Evolutionary conservation across 92 coral and sea anemone species (phyloP).

Genomic region (Zoanthus gigantus): DNA sequence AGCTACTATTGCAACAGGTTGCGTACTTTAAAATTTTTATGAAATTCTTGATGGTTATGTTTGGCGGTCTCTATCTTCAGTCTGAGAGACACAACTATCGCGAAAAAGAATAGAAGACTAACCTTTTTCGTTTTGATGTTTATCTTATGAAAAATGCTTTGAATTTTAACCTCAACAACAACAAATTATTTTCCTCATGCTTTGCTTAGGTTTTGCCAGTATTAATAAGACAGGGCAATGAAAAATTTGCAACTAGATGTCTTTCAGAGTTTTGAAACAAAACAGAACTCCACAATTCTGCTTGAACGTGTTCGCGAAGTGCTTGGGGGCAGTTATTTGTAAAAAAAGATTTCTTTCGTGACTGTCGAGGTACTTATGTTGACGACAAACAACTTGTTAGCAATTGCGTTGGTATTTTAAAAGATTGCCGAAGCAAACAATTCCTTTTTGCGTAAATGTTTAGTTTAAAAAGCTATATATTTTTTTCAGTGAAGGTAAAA

Average conservation of each 20-base stretch:
- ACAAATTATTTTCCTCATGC: not conserved
- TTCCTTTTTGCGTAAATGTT: too few species aligned
- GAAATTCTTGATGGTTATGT: not conserved
- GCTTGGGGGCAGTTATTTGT: not conserved
- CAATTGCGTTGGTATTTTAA: not conserved
- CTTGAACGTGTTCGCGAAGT: conserved; percentile 22
- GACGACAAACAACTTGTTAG: not conserved
- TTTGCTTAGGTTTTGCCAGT: not conserved
- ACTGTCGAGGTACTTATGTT: not conserved
- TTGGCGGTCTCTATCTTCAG: not conserved
- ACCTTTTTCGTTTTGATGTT: too few species aligned
- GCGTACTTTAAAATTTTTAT: not conserved
- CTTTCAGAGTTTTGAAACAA: not conserved
- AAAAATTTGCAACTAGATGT: not conserved
- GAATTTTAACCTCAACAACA: not conserved
- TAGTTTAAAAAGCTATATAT: too few species aligned
- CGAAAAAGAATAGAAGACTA: too few species aligned
- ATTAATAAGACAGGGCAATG: not conserved
- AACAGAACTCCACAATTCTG: not conserved
- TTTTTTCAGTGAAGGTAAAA: not conserved
- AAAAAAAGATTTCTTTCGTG: not conserved
- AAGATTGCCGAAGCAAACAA: too few species aligned
- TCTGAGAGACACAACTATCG: not conserved
- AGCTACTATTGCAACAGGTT: not conserved
- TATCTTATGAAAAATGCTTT: not conserved